Base-by-base conservation (phyloP, 1,140 invertebrate genomes). In the Bombus difficillimus region DNA sequence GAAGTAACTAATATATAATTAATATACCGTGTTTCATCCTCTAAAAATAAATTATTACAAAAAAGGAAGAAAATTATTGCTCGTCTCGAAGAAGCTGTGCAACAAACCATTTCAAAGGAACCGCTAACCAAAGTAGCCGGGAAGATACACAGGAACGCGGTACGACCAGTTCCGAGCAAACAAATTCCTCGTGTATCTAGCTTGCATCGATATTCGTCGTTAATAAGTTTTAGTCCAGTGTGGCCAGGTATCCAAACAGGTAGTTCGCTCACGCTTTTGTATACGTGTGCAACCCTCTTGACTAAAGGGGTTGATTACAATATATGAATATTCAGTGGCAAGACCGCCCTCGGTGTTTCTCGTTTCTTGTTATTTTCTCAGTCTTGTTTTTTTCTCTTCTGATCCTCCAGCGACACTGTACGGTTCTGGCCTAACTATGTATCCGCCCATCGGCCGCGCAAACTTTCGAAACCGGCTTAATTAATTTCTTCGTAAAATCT, bases 271-370 rank as follows among this genome's bases (percentile, higher is more conserved):
- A 13, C 57, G 77, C 22, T 39, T 43, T 4, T 47, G 74, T 71
- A 71, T 80, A 66, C 69, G 79, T 41, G 71, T 71, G 41, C 81
- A 77, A 86, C 83, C 87, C 78, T 89, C 88, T 83, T 85, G 88
- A 91, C 90, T 86, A 91, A 85, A 87, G 92, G 91, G 91, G 91
- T 94, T 93, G 91, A 95, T 95, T 95, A 94, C 92, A 95, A 95
- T 95, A 94, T 91, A 95, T 95, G 94, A 95, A 95, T 95, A 95
- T 95, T 95, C 94, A 95, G 88, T 82, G 92, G 87, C 89, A 84
- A 91, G 86, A 84, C 86, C 88, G 81, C 80, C 79, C 87, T 88
- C 77, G 81, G 72, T 80, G 47, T 87, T 82, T 86, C 82, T 69
- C 78, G 62, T 79, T 81, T 64, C 76, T 80, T 81, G 22, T 57